Base-by-base conservation (phyloP, 2,888 invertebrate genomes). In the Ormyrus nitidulus region DNA sequence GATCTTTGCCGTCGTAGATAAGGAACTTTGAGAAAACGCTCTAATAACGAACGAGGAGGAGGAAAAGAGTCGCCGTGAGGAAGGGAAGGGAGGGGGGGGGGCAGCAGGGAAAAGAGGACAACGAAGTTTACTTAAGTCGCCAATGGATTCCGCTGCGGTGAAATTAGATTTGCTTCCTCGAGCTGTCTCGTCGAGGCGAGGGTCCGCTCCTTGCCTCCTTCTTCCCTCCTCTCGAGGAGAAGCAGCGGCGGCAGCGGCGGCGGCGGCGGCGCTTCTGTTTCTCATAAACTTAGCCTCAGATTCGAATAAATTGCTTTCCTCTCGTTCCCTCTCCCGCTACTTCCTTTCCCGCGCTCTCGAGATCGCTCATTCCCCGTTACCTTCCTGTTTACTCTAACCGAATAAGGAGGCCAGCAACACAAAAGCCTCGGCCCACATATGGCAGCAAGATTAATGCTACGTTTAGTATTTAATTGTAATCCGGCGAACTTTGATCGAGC, bases 71-170 rank as follows among this genome's bases (percentile, higher is more conserved):
- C 34, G 34, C 34, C 34, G 34, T 48, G 49, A 7, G 51, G 77
- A 64, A 34, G 9, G 13, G 68, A 66, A 8, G 44, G 19, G 34
- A 56, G 49, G 11, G 48, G 13, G 49, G 11, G 48, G 13, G 71
- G 70, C 4, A 49, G 19, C n/a, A 44, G n/a, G 19, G 62, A 48
- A 76, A 58, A 59, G 68, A 68, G 66, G 79, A 79, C 79, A 79
- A 79, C 78, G 70, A 77, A 81, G 80, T 84, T 84, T 84, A 82
- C 83, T 80, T 78, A 72, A 83, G 82, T 83, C 83, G 74, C 82
- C 83, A 80, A 84, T 85, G 75, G 79, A 84, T 84, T 83, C 74
- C 53, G 61, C 73, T 61, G 77, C 70, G 75, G 80, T 77, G 59
- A 80, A 84, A 84, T 84, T 82, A 83, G 84, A 79, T 83, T 69